phyloP scores from a whole-genome alignment of 1,140 invertebrate species.

The Rhizoglyphus robini region DNA sequence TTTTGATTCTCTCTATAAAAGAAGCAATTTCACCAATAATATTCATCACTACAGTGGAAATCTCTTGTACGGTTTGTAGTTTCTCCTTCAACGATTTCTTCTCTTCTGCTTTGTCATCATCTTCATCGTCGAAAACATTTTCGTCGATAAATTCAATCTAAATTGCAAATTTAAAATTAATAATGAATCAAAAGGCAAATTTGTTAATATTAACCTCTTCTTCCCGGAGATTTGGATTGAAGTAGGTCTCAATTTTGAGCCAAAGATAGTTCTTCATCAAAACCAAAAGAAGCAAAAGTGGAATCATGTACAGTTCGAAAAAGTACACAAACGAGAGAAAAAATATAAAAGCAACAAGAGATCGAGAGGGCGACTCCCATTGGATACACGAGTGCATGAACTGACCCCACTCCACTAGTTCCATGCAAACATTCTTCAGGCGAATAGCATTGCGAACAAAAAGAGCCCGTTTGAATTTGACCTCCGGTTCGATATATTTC shows the following conservation, averaged over 20 bases:
- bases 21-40: constrained; percentile 75
- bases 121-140: constrained; percentile 42
- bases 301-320: constrained; percentile 76
- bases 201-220: constrained; percentile 9
- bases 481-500: constrained; percentile 83
- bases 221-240: constrained; percentile 3
- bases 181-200: background rate
- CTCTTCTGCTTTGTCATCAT: constrained; percentile 73
- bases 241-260: constrained; percentile 15
- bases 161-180: background rate
- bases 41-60: constrained; percentile 84
- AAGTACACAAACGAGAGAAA: constrained; percentile 67
- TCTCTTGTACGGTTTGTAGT: constrained; percentile 85
- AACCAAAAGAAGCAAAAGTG: constrained; percentile 54
- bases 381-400: constrained; percentile 91
- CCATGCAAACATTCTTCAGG: constrained; percentile 72
- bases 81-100: constrained; percentile 88
- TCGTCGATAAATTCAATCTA: constrained; percentile 38
- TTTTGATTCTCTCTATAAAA: constrained; percentile 78
- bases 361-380: constrained; percentile 85
- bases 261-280: constrained; percentile 49
- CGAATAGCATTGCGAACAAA: constrained; percentile 87
- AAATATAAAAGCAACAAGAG: constrained; percentile 65
- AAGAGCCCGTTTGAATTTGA: constrained; percentile 81
- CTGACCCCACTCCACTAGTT: constrained; percentile 73